phyloP scores from a whole-genome alignment of 2,888 invertebrate species.

The Athalia circularis region DNA sequence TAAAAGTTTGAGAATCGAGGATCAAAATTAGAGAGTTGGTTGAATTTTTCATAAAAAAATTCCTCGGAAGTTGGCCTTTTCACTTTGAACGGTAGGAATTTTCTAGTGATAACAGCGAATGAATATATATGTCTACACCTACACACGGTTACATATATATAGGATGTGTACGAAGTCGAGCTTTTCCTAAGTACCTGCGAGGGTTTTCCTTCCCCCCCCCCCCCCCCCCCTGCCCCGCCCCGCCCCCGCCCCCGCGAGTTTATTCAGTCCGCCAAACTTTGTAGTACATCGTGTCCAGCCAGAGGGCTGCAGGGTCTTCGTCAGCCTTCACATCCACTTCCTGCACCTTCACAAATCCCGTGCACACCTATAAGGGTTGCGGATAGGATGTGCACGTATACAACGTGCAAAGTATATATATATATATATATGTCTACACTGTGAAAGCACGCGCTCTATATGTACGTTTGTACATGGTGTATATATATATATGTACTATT shows the following conservation, averaged over 20 bases:
- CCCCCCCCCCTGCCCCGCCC: too few relatives aligned
- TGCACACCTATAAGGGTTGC: neutral
- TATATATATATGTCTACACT: neutral
- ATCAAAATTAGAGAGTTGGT: neutral
- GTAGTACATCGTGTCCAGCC: conserved; percentile 73
- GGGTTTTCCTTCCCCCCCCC: conserved; percentile 49
- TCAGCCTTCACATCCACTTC: conserved; percentile 66
- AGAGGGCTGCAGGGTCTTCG: conserved; percentile 68
- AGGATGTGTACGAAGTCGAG: conserved; percentile 10
- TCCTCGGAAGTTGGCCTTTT: conserved; percentile 8
- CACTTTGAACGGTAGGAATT: neutral
- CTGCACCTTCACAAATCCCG: conserved; percentile 52
- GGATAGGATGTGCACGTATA: too few relatives aligned
- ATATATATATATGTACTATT: conserved; percentile 2
- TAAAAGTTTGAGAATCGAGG: neutral
- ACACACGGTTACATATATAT: neutral
- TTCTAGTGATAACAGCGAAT: too few relatives aligned
- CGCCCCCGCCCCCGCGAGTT: conserved; percentile 71
- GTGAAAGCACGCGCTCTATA: conserved; percentile 16
- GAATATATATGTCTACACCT: neutral
- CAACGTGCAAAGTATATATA: too few relatives aligned
- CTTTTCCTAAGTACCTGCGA: conserved; percentile 60
- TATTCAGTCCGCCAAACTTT: conserved; percentile 74
- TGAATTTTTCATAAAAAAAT: conserved; percentile 10
- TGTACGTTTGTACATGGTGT: neutral